Evolutionary conservation across 2,888 invertebrate species (phyloP), one percentile per base, ranked within the genome.

Genomic region (Apodemia hepburni): DNA sequence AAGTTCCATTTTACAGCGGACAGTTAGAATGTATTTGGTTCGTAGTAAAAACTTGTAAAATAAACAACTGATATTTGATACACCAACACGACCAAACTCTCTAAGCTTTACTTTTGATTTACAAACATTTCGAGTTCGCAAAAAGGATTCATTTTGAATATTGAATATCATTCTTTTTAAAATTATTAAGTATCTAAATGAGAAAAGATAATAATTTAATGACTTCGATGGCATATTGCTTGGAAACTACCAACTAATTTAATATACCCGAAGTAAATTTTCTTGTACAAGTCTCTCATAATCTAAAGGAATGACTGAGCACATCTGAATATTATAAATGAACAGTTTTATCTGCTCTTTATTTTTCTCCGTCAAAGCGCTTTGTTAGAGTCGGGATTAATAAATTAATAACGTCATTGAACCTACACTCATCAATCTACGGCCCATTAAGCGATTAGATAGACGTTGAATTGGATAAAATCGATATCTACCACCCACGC

Each of bases 391-490:
- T 62, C 60, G 58, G 63, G 59, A 65, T 61, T 73, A 76, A 77
- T 75, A 75, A 77, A 77, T 74, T 75, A 75, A 77, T 80, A 77
- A 75, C 70, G 71, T 78, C 74, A 79, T 81, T 81, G 82, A 66
- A 57, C 54, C 54, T 74, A 75, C 74, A 73, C 69, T 72, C 81
- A 87, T 88, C 86, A 78, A 88, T 87, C 87, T 83, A 80, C 62
- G 60, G 68, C 64, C 84, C 86, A 87, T 87, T 88, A 85, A 74
- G 69, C 77, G 86, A 87, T 87, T 82, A 87, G 87, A 88, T 87
- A 81, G 73, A 72, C 29, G 63, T 62, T 73, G 78, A 79, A 81
- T 80, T 82, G 76, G 76, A 79, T 73, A 74, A 75, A 78, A 76
- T 74, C 75, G 76, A 80, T 80, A 81, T 29, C 77, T 73, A 68